phyloP scores from a whole-genome alignment of 2,888 invertebrate genomes.

The Capitulum mitella region DNA sequence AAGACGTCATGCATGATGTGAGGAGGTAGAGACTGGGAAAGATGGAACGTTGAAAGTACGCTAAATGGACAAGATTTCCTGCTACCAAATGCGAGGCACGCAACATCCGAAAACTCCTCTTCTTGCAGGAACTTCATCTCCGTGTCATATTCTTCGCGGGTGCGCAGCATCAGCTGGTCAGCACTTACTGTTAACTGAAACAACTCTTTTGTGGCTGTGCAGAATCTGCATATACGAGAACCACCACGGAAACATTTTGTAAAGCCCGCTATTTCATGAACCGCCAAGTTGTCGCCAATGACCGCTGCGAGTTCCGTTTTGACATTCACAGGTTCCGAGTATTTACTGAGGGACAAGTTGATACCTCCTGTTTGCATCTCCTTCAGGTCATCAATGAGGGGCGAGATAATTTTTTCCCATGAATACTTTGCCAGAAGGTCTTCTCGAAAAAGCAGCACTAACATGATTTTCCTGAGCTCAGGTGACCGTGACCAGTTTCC shows the following conservation, averaged over 20 bases:
- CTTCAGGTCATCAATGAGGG: background rate
- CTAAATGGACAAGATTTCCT: too few relatives aligned
- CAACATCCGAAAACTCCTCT: too few relatives aligned
- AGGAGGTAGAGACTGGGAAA: background rate
- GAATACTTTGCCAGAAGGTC: background rate
- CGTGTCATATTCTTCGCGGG: too few relatives aligned
- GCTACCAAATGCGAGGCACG: too few relatives aligned
- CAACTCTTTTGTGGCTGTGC: too few relatives aligned
- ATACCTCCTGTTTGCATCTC: background rate
- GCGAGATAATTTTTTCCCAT: background rate
- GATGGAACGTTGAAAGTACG: too few relatives aligned
- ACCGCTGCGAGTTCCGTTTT: background rate
- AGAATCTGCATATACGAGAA: too few relatives aligned
- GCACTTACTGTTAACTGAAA: too few relatives aligned
- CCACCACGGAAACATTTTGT: background rate
- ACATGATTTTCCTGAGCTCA: background rate
- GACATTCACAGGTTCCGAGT: background rate
- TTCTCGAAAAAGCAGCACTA: background rate
- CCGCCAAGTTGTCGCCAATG: background rate
- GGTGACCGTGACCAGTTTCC: background rate
- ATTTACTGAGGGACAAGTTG: background rate
- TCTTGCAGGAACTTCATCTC: too few relatives aligned
- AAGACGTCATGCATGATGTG: background rate
- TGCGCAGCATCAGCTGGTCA: too few relatives aligned
- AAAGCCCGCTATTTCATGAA: background rate